Evolutionary conservation across 2,113 vertebrate species (phyloP).

Genomic region (Amazona guildingii): DNA sequence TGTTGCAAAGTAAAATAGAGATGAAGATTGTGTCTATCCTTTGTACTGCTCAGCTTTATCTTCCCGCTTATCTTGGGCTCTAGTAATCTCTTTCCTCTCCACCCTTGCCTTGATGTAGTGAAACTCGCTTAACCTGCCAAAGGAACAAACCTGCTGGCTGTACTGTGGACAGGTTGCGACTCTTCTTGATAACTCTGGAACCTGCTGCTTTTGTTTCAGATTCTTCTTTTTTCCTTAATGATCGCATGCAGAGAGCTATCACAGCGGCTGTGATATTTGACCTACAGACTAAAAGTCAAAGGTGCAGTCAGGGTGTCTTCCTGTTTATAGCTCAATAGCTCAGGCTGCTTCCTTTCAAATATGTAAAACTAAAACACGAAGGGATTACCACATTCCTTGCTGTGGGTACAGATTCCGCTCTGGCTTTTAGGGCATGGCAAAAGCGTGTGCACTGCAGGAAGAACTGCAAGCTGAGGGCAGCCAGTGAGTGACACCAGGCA

Average conservation of each 20-base stretch:
- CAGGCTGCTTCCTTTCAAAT: slow-evolving; percentile 35
- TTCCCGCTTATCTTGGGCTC: slow-evolving; percentile 14
- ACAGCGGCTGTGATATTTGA: slow-evolving; percentile 7
- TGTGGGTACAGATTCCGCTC: not conserved
- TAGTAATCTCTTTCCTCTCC: slow-evolving; percentile 52
- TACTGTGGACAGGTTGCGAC: not conserved
- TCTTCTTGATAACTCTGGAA: slow-evolving; percentile 20
- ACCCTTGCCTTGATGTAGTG: slow-evolving; percentile 39
- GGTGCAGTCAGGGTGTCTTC: slow-evolving; percentile 53
- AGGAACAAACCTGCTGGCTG: slow-evolving; percentile 29
- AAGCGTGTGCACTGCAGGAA: not conserved
- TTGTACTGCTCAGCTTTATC: slow-evolving; percentile 26
- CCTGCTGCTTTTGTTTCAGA: not conserved
- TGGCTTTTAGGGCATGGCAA: not conserved
- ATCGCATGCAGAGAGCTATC: not conserved
- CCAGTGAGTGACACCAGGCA: not conserved
- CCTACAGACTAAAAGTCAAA: slow-evolving; percentile 52
- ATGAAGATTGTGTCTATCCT: slow-evolving; percentile 44
- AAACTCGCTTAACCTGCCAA: slow-evolving; percentile 35
- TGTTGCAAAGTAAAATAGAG: slow-evolving; percentile 29
- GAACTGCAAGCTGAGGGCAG: not conserved
- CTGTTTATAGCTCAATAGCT: slow-evolving; percentile 51
- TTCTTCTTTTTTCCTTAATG: not conserved
- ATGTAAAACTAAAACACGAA: slow-evolving; percentile 11
- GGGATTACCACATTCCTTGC: slow-evolving; percentile 7